Evolutionary conservation across 2,888 invertebrate species (phyloP), one percentile per base, ranked within the genome.

Genomic region (Brenthis hecate): DNA sequence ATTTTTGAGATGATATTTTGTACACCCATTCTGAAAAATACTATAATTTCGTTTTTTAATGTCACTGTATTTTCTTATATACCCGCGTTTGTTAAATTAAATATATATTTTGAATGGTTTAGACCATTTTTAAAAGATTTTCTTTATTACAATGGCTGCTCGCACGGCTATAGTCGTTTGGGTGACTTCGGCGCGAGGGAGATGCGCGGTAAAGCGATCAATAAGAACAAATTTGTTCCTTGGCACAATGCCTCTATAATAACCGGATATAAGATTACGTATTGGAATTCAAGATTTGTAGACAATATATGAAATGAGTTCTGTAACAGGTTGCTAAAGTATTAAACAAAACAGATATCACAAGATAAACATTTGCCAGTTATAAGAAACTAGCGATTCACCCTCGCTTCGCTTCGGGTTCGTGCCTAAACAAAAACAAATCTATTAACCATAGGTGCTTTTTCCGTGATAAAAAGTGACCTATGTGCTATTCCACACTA

Each of bases 121-220:
- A 64, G 71, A 75, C 73, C 85, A 86, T 88, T 87, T 88, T 80
- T 75, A 74, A 75, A 68, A 70, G 77, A 71, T 80, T 82, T 87
- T 84, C 80, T 81, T 79, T 77, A 77, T 76, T 80, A 78, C 75
- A 81, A 84, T 85, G 87, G 86, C 86, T 83, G 86, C 82, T 83
- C 80, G 80, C 77, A 79, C 83, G 78, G 77, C 76, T 76, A 77
- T 76, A 77, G 78, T 78, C 78, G 80, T 77, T 73, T 73, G 76
- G 80, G 81, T 74, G 75, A 72, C 68, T 72, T 66, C 76, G 81
- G 81, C 86, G 87, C 87, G 80, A 74, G 77, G 75, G 72, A 73
- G 80, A 70, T 91, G 92, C 92, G 92, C 91, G 81, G 74, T 47
- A 75, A 53, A 65, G 0, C 80, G 88, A 91, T 92, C 91, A 88